These are phyloP conservation scores for Aricia agestis DNA, from an alignment of 1,140 invertebrate species.

Conservation along the genomic window DNA sequence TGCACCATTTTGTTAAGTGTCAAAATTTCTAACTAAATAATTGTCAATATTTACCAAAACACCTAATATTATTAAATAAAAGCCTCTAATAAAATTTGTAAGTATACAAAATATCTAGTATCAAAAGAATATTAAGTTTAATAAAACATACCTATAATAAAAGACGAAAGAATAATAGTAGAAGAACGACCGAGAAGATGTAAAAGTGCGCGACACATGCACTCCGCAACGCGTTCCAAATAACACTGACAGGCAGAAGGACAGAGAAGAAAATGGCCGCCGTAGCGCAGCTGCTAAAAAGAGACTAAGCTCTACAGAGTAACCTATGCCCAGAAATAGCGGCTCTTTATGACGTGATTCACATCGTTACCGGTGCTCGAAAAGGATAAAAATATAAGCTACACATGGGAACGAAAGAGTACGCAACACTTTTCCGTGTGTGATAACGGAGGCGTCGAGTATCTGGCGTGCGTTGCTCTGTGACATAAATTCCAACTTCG, in stretches of 20 bases:
- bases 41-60: no score
- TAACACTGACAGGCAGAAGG: conserved; percentile 62
- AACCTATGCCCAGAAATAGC: conserved; percentile 39
- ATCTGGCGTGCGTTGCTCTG: conserved; percentile 38
- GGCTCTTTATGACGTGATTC: neutral
- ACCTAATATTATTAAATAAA: no score
- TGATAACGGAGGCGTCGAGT: conserved; percentile 1
- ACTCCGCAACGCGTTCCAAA: conserved; percentile 40
- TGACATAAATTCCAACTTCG: conserved; percentile 25
- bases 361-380: conserved; percentile 7
- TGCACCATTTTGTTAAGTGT: no score
- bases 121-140: conserved; percentile 14
- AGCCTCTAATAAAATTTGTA: neutral
- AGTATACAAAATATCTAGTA: neutral
- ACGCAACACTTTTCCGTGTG: neutral
- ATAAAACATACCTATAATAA: conserved; percentile 47
- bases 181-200: conserved; percentile 61
- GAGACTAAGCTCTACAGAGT: conserved; percentile 46
- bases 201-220: conserved; percentile 41
- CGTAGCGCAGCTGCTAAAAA: conserved; percentile 40
- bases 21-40: no score
- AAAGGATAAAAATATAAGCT: conserved; percentile 18
- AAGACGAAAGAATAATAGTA: conserved; percentile 41
- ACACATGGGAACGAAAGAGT: neutral
- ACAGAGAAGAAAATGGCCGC: conserved; percentile 72